These are phyloP conservation scores for Pocillopora grandis DNA, from an alignment of 92 coral and sea anemone species.

Conservation along the genomic window DNA sequence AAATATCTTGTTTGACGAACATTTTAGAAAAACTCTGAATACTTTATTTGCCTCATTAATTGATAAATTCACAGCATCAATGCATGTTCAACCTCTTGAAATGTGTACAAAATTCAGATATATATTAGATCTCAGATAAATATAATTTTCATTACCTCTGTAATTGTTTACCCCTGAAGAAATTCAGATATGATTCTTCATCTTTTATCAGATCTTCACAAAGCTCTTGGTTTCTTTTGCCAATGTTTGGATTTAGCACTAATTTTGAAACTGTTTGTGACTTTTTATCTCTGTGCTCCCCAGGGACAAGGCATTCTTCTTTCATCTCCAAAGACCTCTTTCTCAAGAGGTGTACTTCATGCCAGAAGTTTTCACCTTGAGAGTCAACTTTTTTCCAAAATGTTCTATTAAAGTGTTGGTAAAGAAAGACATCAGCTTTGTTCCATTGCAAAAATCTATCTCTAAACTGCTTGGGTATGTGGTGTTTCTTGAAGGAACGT, in stretches of 20 bases:
- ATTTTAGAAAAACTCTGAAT: no score
- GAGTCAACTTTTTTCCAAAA: constrained; percentile 38
- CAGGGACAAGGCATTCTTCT: constrained; percentile 24
- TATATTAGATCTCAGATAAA: neutral
- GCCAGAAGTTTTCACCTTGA: constrained; percentile 43
- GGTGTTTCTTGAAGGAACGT: constrained; percentile 16
- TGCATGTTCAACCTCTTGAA: no score
- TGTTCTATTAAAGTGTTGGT: constrained; percentile 38
- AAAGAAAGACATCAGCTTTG: constrained; percentile 42
- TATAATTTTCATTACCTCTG: neutral
- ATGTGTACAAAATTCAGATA: neutral
- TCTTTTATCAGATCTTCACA: constrained; percentile 31
- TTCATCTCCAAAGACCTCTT: constrained; percentile 8
- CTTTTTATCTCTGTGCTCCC: constrained; percentile 32
- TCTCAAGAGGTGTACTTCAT: constrained; percentile 35
- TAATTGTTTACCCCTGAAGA: constrained; percentile 18
- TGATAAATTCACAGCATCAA: no score
- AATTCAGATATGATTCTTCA: constrained; percentile 27
- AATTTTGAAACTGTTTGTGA: constrained; percentile 21
- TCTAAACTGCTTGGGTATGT: constrained; percentile 27
- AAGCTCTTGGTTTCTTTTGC: neutral
- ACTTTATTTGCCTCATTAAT: no score
- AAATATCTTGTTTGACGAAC: no score
- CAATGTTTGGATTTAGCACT: constrained; percentile 7
- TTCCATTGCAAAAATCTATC: constrained; percentile 45